phyloP scores from a whole-genome alignment of 2,888 invertebrate species.

The Melanostoma scalare region DNA sequence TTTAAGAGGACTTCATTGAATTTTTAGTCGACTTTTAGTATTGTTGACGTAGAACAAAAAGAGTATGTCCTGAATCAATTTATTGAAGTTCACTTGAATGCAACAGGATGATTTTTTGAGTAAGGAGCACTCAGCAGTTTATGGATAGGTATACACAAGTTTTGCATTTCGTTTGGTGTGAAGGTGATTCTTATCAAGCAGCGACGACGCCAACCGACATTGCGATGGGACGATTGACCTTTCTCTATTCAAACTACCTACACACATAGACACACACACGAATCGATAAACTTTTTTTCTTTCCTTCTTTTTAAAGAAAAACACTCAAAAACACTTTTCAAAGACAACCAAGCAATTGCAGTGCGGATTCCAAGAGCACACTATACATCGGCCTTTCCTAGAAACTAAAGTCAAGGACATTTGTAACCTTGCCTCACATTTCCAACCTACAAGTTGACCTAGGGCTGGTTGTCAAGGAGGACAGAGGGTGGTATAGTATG shows the following conservation, averaged over 20 bases:
- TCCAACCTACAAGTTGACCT: constrained; percentile 40
- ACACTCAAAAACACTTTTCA: constrained; percentile 1
- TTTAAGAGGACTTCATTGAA: constrained; percentile 3
- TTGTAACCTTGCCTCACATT: constrained; percentile 52
- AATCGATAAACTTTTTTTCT: constrained; percentile 13
- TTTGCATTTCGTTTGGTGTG: too few relatives aligned
- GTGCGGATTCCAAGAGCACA: constrained; percentile 13
- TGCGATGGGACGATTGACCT: background rate
- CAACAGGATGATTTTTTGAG: constrained; percentile 20
- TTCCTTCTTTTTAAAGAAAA: background rate
- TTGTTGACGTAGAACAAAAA: background rate
- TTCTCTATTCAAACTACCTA: background rate
- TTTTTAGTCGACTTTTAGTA: background rate
- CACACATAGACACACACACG: background rate
- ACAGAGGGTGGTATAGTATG: background rate
- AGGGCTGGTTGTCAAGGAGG: constrained; percentile 50
- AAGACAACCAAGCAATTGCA: constrained; percentile 3
- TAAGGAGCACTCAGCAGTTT: background rate
- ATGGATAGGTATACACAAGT: background rate
- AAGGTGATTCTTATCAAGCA: too few relatives aligned
- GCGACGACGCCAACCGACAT: too few relatives aligned
- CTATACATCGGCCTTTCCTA: constrained; percentile 2
- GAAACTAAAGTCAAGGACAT: constrained; percentile 15
- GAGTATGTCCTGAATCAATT: background rate
- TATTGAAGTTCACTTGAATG: background rate